Conservation (phyloP, 37 sponge, comb jelly and placozoan species). For the Chondrosia reniformis region DNA sequence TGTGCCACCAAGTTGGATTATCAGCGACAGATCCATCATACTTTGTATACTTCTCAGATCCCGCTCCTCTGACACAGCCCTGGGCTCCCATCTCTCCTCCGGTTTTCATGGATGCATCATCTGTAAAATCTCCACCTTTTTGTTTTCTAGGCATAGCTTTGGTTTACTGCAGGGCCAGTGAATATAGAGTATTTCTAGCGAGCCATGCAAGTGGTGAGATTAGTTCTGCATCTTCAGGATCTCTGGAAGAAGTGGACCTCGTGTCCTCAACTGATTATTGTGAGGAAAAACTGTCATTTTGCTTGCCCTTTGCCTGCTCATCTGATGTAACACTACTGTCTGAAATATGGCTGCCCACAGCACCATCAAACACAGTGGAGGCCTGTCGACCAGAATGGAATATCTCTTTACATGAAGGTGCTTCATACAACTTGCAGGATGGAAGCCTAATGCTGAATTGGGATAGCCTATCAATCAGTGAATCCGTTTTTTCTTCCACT, state of each 20-base stretch:
- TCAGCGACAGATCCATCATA: not conserved
- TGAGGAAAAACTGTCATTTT: not conserved
- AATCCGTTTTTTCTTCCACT: no score
- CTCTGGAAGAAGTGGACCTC: not conserved
- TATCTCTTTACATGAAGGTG: no score
- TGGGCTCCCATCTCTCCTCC: not conserved
- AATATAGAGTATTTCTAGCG: not conserved
- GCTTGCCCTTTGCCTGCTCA: not conserved
- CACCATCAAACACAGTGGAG: no score
- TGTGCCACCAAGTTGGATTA: not conserved
- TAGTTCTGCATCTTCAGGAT: not conserved
- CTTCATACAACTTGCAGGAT: no score
- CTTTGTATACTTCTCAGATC: not conserved
- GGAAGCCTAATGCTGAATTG: no score
- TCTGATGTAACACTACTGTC: not conserved
- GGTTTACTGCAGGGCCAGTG: not conserved
- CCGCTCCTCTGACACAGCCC: not conserved
- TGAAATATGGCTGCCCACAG: no score
- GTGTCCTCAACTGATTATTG: not conserved
- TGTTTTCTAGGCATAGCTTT: not conserved
- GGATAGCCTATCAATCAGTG: no score
- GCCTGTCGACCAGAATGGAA: no score
- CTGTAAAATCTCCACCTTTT: not conserved
- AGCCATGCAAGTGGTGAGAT: conserved; percentile 3
- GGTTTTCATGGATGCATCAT: not conserved